Base-by-base conservation (phyloP, 2,113 vertebrate species). In the Haplotaxodon microlepis region DNA sequence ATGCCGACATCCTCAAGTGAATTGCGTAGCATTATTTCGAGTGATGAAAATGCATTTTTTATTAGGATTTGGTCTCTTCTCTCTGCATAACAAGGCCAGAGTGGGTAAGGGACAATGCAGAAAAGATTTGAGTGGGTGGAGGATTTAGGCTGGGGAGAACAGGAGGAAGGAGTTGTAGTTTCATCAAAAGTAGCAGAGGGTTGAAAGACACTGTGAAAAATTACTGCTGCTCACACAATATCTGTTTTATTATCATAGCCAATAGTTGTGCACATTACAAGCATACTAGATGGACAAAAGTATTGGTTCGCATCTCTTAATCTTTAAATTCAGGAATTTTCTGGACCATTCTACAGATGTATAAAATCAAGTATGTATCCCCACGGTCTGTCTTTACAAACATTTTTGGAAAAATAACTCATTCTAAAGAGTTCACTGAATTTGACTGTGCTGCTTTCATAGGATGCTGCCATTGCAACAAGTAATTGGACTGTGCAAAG, bases 11-110 rank as follows among this genome's bases (percentile, higher is more conserved):
- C 81, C 87, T 82, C 61, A 14, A 87, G 83, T 73, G 82, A 84
- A 89, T 89, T 90, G 80, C 71, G 82, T 79, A 83, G 88, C 66
- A 66, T 86, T 83, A 90, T 69, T 91, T 86, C 21, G 63, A 87
- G 63, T 81, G 66, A 86, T 92, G 83, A 90, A 84, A 83, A 93
- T 87, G 81, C 61, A 78, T 51, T 87, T 89, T 91, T 63, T 82
- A 85, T 86, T 13, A 54, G 76, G 84, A 86, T 91, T 86, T 71
- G 82, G 50, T 82, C 69, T 61, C 8, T 79, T 59, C 31, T 83
- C 79, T 82, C 13, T 80, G 42, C 24, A 50, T 78, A 59, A 85
- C 56, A 79, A 51, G 42, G 86, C 57, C 69, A 88, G 40, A 78
- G n/a, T 40, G 51, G 61, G 19, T 79, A 40, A 78, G 50, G n/a